Conservation (phyloP, 2,797 vertebrate species). For the Rhinogobio ventralis region DNA sequence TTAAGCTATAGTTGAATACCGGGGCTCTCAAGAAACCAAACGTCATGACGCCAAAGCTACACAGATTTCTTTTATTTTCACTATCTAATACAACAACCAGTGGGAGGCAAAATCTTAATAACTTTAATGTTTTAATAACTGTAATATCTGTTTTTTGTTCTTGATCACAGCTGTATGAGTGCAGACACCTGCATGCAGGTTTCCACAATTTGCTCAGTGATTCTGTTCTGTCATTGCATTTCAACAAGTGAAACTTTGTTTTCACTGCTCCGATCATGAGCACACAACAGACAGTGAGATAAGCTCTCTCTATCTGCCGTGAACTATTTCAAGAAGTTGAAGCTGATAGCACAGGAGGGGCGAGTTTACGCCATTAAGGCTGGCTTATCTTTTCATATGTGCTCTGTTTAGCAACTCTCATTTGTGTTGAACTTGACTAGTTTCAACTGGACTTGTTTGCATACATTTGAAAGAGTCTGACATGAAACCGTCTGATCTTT, state of each 20-base stretch:
- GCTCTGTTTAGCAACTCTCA: constrained; percentile 40
- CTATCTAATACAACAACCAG: neutral
- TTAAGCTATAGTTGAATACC: neutral
- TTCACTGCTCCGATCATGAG: constrained; percentile 30
- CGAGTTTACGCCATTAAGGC: constrained; percentile 32
- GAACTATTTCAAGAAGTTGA: constrained; percentile 58
- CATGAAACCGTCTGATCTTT: constrained; percentile 41
- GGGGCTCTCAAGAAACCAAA: neutral
- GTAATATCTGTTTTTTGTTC: accelerated
- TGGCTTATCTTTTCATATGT: constrained; percentile 49
- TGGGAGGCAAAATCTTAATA: neutral
- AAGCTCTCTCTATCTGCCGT: constrained; percentile 52
- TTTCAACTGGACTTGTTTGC: constrained; percentile 52
- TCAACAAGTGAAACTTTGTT: constrained; percentile 45
- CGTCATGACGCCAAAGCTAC: neutral
- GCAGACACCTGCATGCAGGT: neutral
- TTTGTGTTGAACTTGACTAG: constrained; percentile 46
- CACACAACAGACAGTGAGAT: constrained; percentile 55
- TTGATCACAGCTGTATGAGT: neutral
- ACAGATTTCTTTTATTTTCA: no score
- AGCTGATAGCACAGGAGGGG: constrained; percentile 51
- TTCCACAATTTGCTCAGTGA: constrained; percentile 6
- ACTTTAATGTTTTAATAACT: neutral
- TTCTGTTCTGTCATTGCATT: constrained; percentile 30
- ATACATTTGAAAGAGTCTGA: constrained; percentile 41